Conservation (phyloP, 2,113 vertebrate genomes). For the Sorex fumeus region DNA sequence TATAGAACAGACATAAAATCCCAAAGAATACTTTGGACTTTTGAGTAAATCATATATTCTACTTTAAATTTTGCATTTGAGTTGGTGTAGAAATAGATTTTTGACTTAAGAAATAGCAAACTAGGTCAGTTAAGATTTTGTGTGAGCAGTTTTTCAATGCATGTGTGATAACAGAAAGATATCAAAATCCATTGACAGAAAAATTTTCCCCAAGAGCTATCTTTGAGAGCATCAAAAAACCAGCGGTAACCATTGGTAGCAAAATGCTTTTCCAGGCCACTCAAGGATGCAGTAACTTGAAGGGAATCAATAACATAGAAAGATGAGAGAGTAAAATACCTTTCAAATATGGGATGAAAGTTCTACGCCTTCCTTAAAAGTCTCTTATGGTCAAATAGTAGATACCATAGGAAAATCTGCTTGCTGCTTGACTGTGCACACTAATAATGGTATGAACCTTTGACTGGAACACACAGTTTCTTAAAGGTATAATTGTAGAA, state of each 20-base stretch:
- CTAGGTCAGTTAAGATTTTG: constrained; percentile 67
- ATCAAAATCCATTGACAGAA: constrained; percentile 65
- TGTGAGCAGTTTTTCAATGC: not conserved
- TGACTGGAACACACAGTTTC: not conserved
- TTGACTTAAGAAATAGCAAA: constrained; percentile 73
- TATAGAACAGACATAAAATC: constrained; percentile 50
- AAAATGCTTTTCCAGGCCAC: not conserved
- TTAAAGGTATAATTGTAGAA: not conserved
- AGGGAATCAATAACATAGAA: constrained; percentile 57
- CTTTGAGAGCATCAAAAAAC: constrained; percentile 55
- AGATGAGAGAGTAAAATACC: constrained; percentile 59
- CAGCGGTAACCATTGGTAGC: not conserved
- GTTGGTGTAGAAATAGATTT: constrained; percentile 68
- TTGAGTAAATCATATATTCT: constrained; percentile 71
- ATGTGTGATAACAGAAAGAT: constrained; percentile 38
- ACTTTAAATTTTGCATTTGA: constrained; percentile 76
- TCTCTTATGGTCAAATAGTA: constrained; percentile 2
- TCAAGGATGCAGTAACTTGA: constrained; percentile 40
- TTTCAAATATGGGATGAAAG: constrained; percentile 10
- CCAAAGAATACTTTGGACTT: constrained; percentile 61
- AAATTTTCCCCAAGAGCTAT: constrained; percentile 50
- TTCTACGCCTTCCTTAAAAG: constrained; percentile 59
- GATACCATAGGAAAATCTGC: not conserved
- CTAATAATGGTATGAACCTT: not conserved
- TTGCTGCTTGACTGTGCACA: not conserved